Evolutionary conservation across 2,888 invertebrate species (phyloP), one percentile per base, ranked within the genome.

Genomic region (Pycnomerus fuliginosus): DNA sequence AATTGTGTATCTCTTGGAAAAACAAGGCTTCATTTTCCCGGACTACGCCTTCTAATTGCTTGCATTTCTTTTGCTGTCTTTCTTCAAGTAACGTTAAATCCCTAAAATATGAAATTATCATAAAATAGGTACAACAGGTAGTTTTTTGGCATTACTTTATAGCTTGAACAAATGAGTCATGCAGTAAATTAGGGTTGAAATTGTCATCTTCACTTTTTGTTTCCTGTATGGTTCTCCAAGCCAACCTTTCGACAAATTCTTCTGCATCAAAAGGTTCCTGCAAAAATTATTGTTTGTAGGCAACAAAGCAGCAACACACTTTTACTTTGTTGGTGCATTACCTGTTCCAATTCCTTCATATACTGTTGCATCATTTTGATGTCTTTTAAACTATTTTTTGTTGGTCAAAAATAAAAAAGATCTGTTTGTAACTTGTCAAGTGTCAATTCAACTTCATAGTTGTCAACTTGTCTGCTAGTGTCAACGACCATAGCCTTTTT

Each of bases 201-300:
- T 82, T 80, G 12, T 83, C 80, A 23, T 76, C 74, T 62, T 85
- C 88, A 58, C 82, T 84, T 60, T 72, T 76, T 11, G 76, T 78
- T 52, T 82, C 82, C 27, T 82, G 82, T 68, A 92, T 90, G 32
- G 94, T 91, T 56, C 95, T 81, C 85, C 97, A 93, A 23, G 97
- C 97, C 64, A 98, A 78, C 39, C 96, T 80, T 70, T 99, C 98
- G 1, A 99, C 95, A 76, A 98, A 98, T 69, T 97, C 97, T 64
- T 94, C 92, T 7, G 95, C 87, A 75, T 96, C 93, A 69, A 97
- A 98, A 0, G 96, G 93, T 67, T 96, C 96, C 93, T 98, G 61
- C 32, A 31, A 28, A 27, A 34, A 2, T 29, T 25, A 31, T 1
- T 8, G 38, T 20, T 16, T 24, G n/a, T n/a, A n/a, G n/a, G n/a